These are phyloP conservation scores for Sinelater perroti DNA, from an alignment of 2,888 invertebrate genomes.

Conservation along the genomic window DNA sequence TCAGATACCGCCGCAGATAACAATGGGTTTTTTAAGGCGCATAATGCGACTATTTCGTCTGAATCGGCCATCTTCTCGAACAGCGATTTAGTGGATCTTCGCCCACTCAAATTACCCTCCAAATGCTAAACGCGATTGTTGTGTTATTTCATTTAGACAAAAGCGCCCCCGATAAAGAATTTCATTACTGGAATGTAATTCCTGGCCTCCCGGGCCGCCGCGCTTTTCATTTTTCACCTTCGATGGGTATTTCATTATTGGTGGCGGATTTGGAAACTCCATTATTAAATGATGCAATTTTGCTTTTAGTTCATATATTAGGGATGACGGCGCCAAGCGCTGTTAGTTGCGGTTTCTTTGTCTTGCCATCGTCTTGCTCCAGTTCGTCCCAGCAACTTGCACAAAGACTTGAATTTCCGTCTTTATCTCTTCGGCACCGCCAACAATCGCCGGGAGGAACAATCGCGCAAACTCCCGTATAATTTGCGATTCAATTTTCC, in stretches of 20 bases:
- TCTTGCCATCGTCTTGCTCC: slow-evolving; percentile 11
- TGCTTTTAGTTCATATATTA: slow-evolving; percentile 18
- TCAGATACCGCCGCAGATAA: slow-evolving; percentile 17
- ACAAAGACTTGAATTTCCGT: slow-evolving; percentile 5
- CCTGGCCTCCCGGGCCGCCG: neutral
- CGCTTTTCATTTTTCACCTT: slow-evolving; percentile 6
- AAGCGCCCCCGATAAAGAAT: neutral
- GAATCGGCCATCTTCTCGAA: slow-evolving; percentile 7
- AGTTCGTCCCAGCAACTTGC: slow-evolving; percentile 10
- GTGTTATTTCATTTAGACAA: slow-evolving; percentile 4
- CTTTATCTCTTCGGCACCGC: neutral
- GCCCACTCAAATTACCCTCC: slow-evolving; percentile 5
- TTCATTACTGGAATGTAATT: neutral
- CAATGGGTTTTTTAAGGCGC: slow-evolving; percentile 21
- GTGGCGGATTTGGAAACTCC: slow-evolving; percentile 7
- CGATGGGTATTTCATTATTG: neutral
- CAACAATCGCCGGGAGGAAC: slow-evolving; percentile 1
- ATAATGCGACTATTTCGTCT: slow-evolving; percentile 17
- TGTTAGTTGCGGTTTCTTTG: slow-evolving; percentile 16
- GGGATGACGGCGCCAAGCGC: slow-evolving; percentile 8
- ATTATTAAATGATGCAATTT: slow-evolving; percentile 17
- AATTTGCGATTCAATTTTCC: slow-evolving; percentile 9
- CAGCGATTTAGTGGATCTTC: slow-evolving; percentile 6
- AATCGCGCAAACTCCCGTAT: neutral
- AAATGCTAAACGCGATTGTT: slow-evolving; percentile 6